Evolutionary conservation across 2,888 invertebrate genomes (phyloP).

Genomic region (Cheilosia vulpina): DNA sequence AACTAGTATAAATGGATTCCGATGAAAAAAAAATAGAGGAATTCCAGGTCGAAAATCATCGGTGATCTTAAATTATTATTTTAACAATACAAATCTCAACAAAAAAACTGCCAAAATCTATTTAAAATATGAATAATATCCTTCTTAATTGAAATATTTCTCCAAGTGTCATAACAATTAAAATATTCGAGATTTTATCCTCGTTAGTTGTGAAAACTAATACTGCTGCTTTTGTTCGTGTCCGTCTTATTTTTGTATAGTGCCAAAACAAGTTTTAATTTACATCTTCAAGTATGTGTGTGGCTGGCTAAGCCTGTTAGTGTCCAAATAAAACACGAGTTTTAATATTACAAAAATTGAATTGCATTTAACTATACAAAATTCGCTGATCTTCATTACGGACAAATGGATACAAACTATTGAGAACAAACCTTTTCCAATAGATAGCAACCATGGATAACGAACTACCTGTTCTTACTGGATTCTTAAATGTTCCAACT

Average conservation of each 20-base stretch:
- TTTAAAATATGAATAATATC: background rate
- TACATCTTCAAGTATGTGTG: constrained; percentile 72
- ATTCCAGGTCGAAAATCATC: constrained; percentile 41
- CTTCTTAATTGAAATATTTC: background rate
- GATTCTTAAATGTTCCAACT: constrained; percentile 91
- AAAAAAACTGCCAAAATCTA: constrained; percentile 34
- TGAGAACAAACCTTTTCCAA: constrained; percentile 17
- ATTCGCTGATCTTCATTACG: constrained; percentile 12
- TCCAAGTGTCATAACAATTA: constrained; percentile 15
- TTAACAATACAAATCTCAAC: constrained; percentile 15
- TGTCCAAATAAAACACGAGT: constrained; percentile 67
- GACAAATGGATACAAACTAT: constrained; percentile 50
- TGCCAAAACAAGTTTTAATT: constrained; percentile 74
- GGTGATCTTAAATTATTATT: constrained; percentile 25
- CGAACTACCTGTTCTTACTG: constrained; percentile 90
- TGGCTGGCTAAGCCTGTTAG: constrained; percentile 72
- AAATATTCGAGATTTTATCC: constrained; percentile 18
- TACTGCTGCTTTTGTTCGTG: constrained; percentile 72
- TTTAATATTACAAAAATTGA: constrained; percentile 39
- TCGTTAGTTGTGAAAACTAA: constrained; percentile 30
- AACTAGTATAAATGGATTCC: constrained; percentile 60
- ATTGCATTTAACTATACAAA: constrained; percentile 39
- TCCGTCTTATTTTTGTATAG: constrained; percentile 67
- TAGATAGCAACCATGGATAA: constrained; percentile 86
- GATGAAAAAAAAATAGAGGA: constrained; percentile 50